A percentile compares a stretch with the other conserved stretches of the same genome.
Evolutionary conservation across 1,140 invertebrate species (phyloP).

Genomic region (Diabrotica undecimpunctata): DNA sequence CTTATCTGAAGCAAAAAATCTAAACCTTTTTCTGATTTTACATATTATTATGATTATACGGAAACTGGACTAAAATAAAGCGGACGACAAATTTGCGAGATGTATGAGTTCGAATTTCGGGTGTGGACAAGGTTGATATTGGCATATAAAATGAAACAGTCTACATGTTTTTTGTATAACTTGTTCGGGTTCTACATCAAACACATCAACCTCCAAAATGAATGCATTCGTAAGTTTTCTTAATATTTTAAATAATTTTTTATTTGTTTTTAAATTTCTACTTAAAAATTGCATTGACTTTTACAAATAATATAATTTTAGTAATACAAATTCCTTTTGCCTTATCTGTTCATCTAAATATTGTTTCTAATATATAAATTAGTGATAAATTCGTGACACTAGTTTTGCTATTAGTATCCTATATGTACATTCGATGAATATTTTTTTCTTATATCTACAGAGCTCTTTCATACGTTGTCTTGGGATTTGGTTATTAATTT

Average conservation of each 20-base stretch:
- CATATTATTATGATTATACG: too few relatives aligned
- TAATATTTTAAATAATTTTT: neutral
- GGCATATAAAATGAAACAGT: constrained; percentile 9
- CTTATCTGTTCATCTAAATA: neutral
- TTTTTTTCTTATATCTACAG: neutral
- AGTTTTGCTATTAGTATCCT: neutral
- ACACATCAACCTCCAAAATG: constrained; percentile 8
- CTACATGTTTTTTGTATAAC: constrained; percentile 10
- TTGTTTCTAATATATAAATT: neutral
- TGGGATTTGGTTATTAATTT: too few relatives aligned
- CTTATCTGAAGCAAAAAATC: too few relatives aligned
- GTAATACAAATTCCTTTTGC: neutral
- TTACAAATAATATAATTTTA: too few relatives aligned
- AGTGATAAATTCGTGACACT: neutral
- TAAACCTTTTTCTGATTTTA: too few relatives aligned
- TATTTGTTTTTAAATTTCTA: neutral
- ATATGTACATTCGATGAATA: neutral
- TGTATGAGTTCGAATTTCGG: constrained; percentile 9
- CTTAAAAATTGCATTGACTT: too few relatives aligned
- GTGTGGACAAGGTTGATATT: constrained; percentile 18
- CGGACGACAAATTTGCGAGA: constrained; percentile 14
- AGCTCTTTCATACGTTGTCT: too few relatives aligned
- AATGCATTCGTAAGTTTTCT: constrained; percentile 17
- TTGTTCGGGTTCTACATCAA: constrained; percentile 15
- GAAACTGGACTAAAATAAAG: neutral